phyloP scores from a whole-genome alignment of 2,888 invertebrate genomes.

The Acheta domesticus region DNA sequence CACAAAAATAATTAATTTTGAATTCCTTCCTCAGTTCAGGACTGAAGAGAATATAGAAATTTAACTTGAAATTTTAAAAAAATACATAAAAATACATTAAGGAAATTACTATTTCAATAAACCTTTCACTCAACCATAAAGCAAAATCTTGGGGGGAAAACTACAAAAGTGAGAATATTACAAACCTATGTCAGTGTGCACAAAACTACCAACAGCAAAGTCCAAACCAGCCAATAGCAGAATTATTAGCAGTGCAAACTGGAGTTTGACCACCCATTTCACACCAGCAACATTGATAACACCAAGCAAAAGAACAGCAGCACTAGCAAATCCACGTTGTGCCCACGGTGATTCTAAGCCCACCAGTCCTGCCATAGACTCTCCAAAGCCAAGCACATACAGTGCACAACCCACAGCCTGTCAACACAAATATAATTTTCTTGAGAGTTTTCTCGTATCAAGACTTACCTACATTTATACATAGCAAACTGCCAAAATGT shows the following conservation, averaged over 20 bases:
- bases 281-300: conserved; percentile 94
- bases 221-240: conserved; percentile 86
- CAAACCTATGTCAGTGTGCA: conserved; percentile 68
- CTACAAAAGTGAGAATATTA: conserved; percentile 26
- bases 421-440: conserved; percentile 39
- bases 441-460: too few species aligned
- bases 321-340: conserved; percentile 81
- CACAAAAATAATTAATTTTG: too few species aligned
- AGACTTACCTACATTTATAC: too few species aligned
- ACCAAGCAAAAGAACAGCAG: conserved; percentile 80
- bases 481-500: too few species aligned
- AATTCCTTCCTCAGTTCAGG: too few species aligned
- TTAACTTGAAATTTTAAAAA: too few species aligned
- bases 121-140: too few species aligned
- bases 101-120: too few species aligned
- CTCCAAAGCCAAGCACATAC: conserved; percentile 95
- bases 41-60: too few species aligned
- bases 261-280: conserved; percentile 95
- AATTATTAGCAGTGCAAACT: conserved; percentile 81
- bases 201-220: conserved; percentile 90
- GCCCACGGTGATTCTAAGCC: conserved; percentile 67
- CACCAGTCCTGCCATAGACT: conserved; percentile 86
- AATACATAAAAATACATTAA: too few species aligned
- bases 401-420: conserved; percentile 95
- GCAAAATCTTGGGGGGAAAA: too few species aligned